Conservation (phyloP, 2,113 vertebrate genomes). For the Ibidorhyncha struthersii region DNA sequence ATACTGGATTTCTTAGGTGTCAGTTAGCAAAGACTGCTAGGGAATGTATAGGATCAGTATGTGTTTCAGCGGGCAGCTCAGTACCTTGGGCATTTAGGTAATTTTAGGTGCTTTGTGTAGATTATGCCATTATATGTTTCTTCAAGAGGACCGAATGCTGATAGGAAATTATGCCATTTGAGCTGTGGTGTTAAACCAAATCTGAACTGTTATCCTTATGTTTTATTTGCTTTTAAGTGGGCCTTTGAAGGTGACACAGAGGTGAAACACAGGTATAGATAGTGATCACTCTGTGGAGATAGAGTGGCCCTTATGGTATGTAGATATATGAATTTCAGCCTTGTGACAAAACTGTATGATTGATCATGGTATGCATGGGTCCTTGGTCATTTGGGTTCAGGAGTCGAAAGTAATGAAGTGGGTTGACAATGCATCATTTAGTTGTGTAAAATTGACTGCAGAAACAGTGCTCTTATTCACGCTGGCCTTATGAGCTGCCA, state of each 20-base stretch:
- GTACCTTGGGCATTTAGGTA: background rate
- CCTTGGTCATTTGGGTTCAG: background rate
- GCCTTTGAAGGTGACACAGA: background rate
- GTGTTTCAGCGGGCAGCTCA: background rate
- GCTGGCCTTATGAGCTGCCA: background rate
- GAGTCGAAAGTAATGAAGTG: background rate
- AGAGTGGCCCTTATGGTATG: background rate
- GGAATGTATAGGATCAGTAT: background rate
- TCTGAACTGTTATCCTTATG: background rate
- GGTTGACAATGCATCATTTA: background rate
- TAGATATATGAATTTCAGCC: background rate
- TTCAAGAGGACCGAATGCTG: background rate
- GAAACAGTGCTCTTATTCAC: background rate
- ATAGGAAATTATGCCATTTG: background rate
- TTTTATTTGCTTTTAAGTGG: background rate
- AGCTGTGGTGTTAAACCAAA: background rate
- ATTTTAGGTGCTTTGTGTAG: background rate
- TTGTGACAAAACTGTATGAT: background rate
- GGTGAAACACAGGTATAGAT: background rate
- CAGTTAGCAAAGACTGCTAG: background rate
- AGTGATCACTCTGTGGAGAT: background rate
- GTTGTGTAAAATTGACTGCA: background rate
- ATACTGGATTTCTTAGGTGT: background rate
- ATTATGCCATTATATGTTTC: background rate
- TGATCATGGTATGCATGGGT: background rate